Base-by-base conservation (phyloP, 2,888 invertebrate genomes). In the Amblyjoppa fuscipennis region DNA sequence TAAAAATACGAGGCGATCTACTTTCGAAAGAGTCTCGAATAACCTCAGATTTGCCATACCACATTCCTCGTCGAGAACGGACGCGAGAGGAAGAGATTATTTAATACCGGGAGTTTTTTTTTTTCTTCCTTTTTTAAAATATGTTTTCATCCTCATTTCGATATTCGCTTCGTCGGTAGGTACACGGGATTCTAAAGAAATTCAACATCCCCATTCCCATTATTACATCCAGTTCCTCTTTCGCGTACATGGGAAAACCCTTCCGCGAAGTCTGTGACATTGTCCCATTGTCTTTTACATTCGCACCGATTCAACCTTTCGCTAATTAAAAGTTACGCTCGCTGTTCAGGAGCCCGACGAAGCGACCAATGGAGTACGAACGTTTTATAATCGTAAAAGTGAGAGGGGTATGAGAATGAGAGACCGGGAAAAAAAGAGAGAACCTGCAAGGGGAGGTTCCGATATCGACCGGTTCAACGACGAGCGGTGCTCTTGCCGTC, bases 271-370 rank as follows among this genome's bases (percentile, higher is more conserved):
- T 5, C 16, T 13, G 20, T 56, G 64, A 82, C 77, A 74, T 68
- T 25, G 38, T n/a, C 61, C 13, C 77, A 84, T 84, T 81, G 81
- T 84, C 81, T 77, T 74, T 81, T 74, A 59, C 61, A 49, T 69
- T 75, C 77, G 69, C 25, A 69, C 61, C 68, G 64, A 64, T 74
- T 79, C 74, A 74, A 79, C 75, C 74, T 82, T 70, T 81, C 78
- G 68, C 82, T 80, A 85, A 85, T 85, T 85, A 82, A 85, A 85
- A 80, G 71, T 82, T 82, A 76, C 53, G 49, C 53, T 80, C 59
- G 76, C 41, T 61, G 82, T 82, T 85, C 79, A 79, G 13, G n/a
- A 76, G 64, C 59, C 28, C 51, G 68, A 75, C 59, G 71, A 38
- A 56, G 64, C 66, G 69, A 51, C 34, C 69, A 56, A 53, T 41